Evolutionary conservation across 2,888 invertebrate genomes (phyloP), one percentile per base, ranked within the genome.

Genomic region (Polymixis flavicincta): DNA sequence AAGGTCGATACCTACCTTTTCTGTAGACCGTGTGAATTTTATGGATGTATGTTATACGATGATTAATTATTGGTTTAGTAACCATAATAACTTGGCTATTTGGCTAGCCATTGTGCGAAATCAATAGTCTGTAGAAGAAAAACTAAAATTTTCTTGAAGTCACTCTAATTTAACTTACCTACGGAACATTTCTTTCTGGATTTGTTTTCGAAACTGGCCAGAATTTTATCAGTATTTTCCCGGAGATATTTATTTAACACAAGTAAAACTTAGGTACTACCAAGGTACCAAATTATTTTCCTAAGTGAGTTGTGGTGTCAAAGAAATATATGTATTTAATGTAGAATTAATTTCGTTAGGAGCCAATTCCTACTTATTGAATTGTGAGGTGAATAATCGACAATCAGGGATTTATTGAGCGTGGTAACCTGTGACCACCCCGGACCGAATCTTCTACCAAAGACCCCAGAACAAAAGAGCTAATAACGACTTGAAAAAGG

Each of bases 61-160:
- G 45, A 76, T 76, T 8, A 25, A 32, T 66, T 50, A 14, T 25
- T 19, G 42, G 7, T 37, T 83, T 14, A 60, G 32, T 55, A 50
- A 71, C 71, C 57, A 54, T 52, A 42, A 17, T 25, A 22, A 59
- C 9, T 19, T 45, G 22, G 4, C 11, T 19, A 57, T 64, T 45
- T 54, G 50, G 9, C 6, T 17, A 25, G 48, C 28, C 25, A 65
- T 82, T 78, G 28, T 77, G 28, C 6, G 42, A 32, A 65, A 78
- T 68, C 83, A 78, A 71, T 77, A n/a, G 32, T 0, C 14, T 9
- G 42, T 59, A 25, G 0, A 59, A 64, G 28, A 45, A 52, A 78
- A 55, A 7, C 2, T 59, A 9, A n/a, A 2, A 45, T 50, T 63
- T 50, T 55, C 13, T 37, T 32, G 37, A 11, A 28, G 0, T 19